Base-by-base conservation (phyloP, 2,797 vertebrate genomes). In the Anolis apletophallus region DNA sequence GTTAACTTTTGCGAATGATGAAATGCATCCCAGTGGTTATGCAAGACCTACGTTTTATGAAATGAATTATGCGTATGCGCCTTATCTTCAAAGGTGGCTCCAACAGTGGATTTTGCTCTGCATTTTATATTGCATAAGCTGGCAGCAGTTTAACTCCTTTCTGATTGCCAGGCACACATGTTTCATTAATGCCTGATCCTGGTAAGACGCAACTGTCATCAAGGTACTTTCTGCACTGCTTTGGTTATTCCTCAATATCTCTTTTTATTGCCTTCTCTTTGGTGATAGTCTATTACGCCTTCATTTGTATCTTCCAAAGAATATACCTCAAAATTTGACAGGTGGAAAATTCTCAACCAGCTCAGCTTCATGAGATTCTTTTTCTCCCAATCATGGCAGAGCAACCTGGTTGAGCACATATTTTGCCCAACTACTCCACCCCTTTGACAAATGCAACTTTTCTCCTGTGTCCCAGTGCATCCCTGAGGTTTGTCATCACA, bases 101-200 rank as follows among this genome's bases (percentile, higher is more conserved):
- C 73, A 75, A 68, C 1, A 36, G 0, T 89, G 34, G 0, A 32
- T 87, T 90, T 93, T 80, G 0, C 16, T 85, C 61, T 84, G 9
- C 3, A 84, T 52, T 85, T 29, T 71, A 16, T 3, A 64, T n/a
- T 84, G 1, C 6, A 55, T 32, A 71, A 68, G 2, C 85, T 86
- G 52, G 67, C 61, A 46, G 16, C 29, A 40, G 82, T 68, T 75
- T 84, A 88, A 67, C 0, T 87, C 16, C 84, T 7, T 75, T n/a
- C 50, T 29, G 12, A 59, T 86, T 88, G 88, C 72, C 1, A 26
- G 46, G 86, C 89, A 90, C 72, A 88, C 40, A 23, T 80, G 85
- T 90, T 92, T 88, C 52, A 88, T 87, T 85, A 40, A 78, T 21
- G 69, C 2, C 83, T 91, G 12, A 77, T 34, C 32, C 21, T 75